Evolutionary conservation across 2,888 invertebrate species (phyloP), one percentile per base, ranked within the genome.

Genomic region (Cheilosia vulpina): DNA sequence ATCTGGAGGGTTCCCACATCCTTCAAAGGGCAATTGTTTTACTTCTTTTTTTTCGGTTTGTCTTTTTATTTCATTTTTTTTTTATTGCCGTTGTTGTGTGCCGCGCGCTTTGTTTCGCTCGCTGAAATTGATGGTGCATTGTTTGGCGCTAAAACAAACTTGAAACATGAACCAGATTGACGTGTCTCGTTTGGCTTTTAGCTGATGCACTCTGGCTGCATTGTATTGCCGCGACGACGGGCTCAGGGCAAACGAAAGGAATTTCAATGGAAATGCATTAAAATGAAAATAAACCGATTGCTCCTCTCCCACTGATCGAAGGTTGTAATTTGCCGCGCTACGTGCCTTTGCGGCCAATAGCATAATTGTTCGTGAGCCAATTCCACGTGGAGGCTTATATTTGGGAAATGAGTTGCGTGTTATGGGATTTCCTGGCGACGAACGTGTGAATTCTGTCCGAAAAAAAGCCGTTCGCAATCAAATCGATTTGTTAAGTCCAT

Each of bases 121-220:
- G 71, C 71, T 76, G 45, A 75, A 84, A 84, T 84, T 80, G 84
- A 84, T 80, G 79, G 79, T 52, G 84, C 80, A 84, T 84, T 84
- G 84, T 84, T 84, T 76, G 75, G 66, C 75, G 71, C 71, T 75
- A 79, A 83, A 80, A 84, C 80, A 80, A 84, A 84, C 84, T 80
- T 80, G 84, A 84, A 84, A 84, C 84, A 84, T 84, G 84, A 84
- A 84, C 84, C 84, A 84, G 84, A 84, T 80, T 84, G 84, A 76
- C 84, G 80, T 75, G 80, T 71, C 75, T 79, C 79, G 60, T 63
- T 57, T 50, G 17, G 52, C 52, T 73, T 73, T 55, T 71, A 21
- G 57, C 27, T 27, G 27, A 73, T 65, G 58, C 57, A 17, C 75
- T 21, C 27, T 52, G 43, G 45, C 52, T 34, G 52, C 58, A 62